A percentile compares a stretch with the other conserved stretches of the same genome.
Evolutionary conservation across 1,140 invertebrate genomes (phyloP).

Genomic region (Archivesica marissinica): DNA sequence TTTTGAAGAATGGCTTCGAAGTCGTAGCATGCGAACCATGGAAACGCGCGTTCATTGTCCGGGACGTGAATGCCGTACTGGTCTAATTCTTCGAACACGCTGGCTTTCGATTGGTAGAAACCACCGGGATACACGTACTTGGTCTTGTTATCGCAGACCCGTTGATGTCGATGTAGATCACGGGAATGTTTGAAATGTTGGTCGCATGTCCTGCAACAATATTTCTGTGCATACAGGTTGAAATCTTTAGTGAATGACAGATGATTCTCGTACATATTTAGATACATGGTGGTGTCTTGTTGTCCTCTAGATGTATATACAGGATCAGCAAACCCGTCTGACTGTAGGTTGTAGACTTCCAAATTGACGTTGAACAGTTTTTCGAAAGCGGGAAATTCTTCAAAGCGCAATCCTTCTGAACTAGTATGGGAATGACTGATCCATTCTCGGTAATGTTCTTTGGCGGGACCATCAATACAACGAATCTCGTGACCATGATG

Average conservation of each 20-base stretch:
- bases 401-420: background rate
- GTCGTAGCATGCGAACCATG: constrained; percentile 37
- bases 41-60: background rate
- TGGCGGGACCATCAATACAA: background rate
- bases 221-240: constrained; percentile 20
- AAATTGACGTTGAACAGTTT: background rate
- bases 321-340: constrained; percentile 13
- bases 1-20: constrained; percentile 28
- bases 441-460: background rate
- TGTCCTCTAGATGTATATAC: background rate
- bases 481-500: background rate
- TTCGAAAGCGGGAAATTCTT: background rate
- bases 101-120: background rate
- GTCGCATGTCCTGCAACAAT: constrained; percentile 27
- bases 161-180: constrained; percentile 7
- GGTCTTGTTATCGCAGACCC: constrained; percentile 14
- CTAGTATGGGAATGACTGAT: background rate
- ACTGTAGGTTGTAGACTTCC: background rate
- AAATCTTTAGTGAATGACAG: constrained; percentile 17
- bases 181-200: background rate
- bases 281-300: constrained; percentile 19
- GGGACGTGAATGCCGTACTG: background rate
- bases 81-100: constrained; percentile 38
- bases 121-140: constrained; percentile 12
- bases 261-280: constrained; percentile 51